Conservation (phyloP, 2,797 vertebrate genomes). For the Thripadectes ignobilis region DNA sequence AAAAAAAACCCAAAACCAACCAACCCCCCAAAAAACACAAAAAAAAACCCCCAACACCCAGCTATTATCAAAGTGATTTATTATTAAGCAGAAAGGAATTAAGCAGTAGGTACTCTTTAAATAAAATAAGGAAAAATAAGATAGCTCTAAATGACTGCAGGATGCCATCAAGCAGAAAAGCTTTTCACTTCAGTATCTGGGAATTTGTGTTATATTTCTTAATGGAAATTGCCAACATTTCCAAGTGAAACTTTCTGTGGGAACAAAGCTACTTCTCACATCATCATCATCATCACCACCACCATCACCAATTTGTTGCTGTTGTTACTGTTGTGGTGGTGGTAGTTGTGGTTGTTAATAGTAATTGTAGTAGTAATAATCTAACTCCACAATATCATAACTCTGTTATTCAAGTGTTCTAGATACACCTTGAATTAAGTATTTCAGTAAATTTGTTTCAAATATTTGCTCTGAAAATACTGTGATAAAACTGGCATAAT, state of each 20-base stretch:
- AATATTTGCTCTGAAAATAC: neutral
- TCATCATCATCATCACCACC: neutral
- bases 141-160: neutral
- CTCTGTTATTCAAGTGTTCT: neutral
- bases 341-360: neutral
- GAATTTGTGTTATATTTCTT: neutral
- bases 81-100: neutral
- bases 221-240: neutral
- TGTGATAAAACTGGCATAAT: neutral
- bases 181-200: neutral
- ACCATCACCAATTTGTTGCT: neutral
- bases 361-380: neutral
- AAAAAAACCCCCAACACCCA: no score
- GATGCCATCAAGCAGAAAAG: neutral
- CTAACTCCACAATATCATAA: accelerated
- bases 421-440: neutral
- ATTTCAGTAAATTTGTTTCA: neutral
- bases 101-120: neutral
- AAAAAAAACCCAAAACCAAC: no score
- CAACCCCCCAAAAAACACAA: no score
- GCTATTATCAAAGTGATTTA: neutral
- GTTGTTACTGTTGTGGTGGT: neutral
- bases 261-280: neutral
- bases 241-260: neutral
- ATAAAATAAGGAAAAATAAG: neutral